phyloP scores from a whole-genome alignment of 2,888 invertebrate species.

The Ormia ochracea region DNA sequence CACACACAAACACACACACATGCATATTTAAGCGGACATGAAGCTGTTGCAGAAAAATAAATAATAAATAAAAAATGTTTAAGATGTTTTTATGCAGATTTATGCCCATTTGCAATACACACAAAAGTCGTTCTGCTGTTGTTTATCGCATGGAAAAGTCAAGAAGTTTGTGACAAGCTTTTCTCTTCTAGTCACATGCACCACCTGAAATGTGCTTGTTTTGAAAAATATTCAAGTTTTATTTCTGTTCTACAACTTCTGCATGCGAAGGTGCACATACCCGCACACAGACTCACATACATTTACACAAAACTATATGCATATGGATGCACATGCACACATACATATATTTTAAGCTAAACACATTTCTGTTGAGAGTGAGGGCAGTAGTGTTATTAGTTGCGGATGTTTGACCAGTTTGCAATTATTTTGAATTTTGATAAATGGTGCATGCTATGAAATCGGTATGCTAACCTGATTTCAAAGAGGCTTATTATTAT shows the following conservation, averaged over 20 bases:
- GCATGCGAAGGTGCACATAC: background rate
- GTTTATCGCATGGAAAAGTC: conserved; percentile 18
- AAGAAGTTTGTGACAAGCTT: conserved; percentile 52
- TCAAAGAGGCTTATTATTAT: conserved; percentile 3
- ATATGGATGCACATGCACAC: background rate
- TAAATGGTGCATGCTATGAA: conserved; percentile 27
- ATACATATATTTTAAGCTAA: background rate
- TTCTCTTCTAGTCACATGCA: background rate
- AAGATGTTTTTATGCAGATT: conserved; percentile 27
- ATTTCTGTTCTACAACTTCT: conserved; percentile 10
- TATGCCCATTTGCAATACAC: conserved; percentile 26
- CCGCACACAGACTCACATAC: background rate
- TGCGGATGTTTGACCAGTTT: background rate
- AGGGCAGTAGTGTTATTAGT: conserved; percentile 9
- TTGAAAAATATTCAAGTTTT: conserved; percentile 25
- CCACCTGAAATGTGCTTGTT: background rate
- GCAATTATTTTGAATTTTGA: conserved; percentile 16
- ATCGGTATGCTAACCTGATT: conserved; percentile 22
- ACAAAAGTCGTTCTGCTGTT: conserved; percentile 31
- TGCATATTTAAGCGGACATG: conserved; percentile 2
- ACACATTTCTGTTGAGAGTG: background rate
- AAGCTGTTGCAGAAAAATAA: background rate
- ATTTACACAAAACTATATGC: too few species aligned
- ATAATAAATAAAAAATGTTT: conserved; percentile 13
- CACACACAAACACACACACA: too few species aligned